These are phyloP conservation scores for Strix uralensis DNA, from an alignment of 2,113 vertebrate genomes.

Conservation along the genomic window DNA sequence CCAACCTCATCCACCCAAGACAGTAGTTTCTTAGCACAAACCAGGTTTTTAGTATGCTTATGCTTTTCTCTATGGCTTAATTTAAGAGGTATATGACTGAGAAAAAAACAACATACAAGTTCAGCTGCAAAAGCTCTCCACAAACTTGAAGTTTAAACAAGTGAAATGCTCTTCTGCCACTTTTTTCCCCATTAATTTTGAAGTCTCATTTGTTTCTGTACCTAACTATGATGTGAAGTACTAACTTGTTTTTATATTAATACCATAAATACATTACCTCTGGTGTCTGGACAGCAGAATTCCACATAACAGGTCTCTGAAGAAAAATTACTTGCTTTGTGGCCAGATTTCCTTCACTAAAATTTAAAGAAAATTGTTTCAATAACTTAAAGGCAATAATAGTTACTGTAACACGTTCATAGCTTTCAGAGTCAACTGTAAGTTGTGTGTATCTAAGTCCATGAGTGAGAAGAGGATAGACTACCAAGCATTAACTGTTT, in stretches of 20 bases:
- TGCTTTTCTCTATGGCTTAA: neutral
- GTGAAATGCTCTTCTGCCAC: neutral
- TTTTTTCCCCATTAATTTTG: neutral
- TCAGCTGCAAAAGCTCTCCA: neutral
- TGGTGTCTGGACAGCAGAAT: slow-evolving; percentile 58
- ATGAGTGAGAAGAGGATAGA: neutral
- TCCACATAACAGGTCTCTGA: slow-evolving; percentile 85
- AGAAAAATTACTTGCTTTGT: slow-evolving; percentile 97
- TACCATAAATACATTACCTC: slow-evolving; percentile 42
- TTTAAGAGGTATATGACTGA: neutral
- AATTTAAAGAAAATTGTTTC: slow-evolving; percentile 27
- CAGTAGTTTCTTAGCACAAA: neutral
- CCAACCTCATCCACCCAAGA: neutral
- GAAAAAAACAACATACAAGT: neutral
- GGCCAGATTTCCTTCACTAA: slow-evolving; percentile 93
- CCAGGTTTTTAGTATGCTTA: neutral
- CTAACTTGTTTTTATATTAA: neutral
- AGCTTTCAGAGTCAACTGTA: neutral
- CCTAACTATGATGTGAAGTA: neutral
- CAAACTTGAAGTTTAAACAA: neutral
- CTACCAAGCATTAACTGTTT: neutral
- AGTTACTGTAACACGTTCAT: neutral
- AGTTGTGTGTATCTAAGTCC: fast-evolving
- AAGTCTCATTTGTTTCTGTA: neutral
- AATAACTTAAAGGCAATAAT: neutral